Evolutionary conservation across 2,888 invertebrate genomes (phyloP).

Genomic region (Sphaerophoria rueppellii): DNA sequence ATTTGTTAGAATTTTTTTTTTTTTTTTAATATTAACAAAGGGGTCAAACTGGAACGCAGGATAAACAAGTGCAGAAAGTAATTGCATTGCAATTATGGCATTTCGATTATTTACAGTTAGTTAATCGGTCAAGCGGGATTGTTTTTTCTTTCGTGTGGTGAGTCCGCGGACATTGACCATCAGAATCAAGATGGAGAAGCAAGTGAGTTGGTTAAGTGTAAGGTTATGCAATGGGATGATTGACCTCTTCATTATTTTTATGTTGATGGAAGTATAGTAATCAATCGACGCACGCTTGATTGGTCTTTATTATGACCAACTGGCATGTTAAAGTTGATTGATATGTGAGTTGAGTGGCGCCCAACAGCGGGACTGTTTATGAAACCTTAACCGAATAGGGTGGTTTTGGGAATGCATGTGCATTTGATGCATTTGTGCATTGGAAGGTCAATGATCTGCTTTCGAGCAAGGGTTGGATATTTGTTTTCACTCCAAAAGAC

Average conservation of each 20-base stretch:
- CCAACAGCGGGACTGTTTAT: slow-evolving; percentile 36
- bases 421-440: slow-evolving; percentile 19
- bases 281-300: slow-evolving; percentile 54
- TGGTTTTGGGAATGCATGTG: slow-evolving; percentile 12
- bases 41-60: not conserved
- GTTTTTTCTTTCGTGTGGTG: not conserved
- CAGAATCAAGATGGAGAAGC: slow-evolving; percentile 18
- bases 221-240: slow-evolving; percentile 67
- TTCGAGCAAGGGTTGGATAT: no score
- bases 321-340: slow-evolving; percentile 56
- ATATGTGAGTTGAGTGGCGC: slow-evolving; percentile 46
- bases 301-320: slow-evolving; percentile 56
- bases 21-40: not conserved
- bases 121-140: slow-evolving; percentile 64
- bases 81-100: slow-evolving; percentile 68
- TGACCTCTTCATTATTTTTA: slow-evolving; percentile 59
- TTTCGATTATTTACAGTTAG: slow-evolving; percentile 70
- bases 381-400: not conserved
- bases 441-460: slow-evolving; percentile 10
- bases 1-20: slow-evolving; percentile 6
- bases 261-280: slow-evolving; percentile 6
- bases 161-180: slow-evolving; percentile 13
- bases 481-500: no score
- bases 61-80: slow-evolving; percentile 58
- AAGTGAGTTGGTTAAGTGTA: slow-evolving; percentile 13